Evolutionary conservation across 2,888 invertebrate species (phyloP), one percentile per base, ranked within the genome.

Genomic region (Bimastos eiseni): DNA sequence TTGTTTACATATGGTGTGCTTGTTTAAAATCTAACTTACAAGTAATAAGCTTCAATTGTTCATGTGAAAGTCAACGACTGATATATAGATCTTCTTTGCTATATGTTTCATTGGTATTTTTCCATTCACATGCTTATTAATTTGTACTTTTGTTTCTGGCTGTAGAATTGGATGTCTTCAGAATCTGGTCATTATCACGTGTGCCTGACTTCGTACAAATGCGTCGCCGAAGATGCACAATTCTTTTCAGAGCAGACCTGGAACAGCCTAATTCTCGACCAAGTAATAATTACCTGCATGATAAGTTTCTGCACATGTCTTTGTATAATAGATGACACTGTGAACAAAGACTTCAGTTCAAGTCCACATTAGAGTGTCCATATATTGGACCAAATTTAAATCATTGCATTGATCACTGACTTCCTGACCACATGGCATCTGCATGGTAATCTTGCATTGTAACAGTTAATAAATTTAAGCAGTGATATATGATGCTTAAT

Each of bases 131-230:
- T 44, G 19, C 3, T 34, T 33, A 34, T 84, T 84, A 6, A 84
- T 36, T 34, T 33, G 17, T 34, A 24, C 17, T 84, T 84, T 86
- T 86, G 86, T 86, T 34, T 86, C 37, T 86, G 70, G n/a, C 70
- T 86, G n/a, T 24, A 86, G 86, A 17, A 86, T 34, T 86, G 86
- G 86, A 86, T 86, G 86, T 86, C 86, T 34, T 86, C 86, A 36
- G 86, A 86, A 24, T 34, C 24, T 86, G 86, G 86, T 0, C 86
- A 34, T 34, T 86, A 86, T 86, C 86, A 86, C 17, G 37, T 86
- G 21, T 86, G 34, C 34, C 8, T 86, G 36, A 86, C 86, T 1
- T 86, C 86, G 21, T 86, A 86, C 86, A 37, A 19, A 36, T 86
- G 86, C 37, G 1, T 86, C n/a, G 36, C 86, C 19, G 86, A 86